A percentile compares a stretch with the other conserved stretches of the same genome.
Conservation (phyloP, 1,140 invertebrate species). For the Monochamus saltuarius region DNA sequence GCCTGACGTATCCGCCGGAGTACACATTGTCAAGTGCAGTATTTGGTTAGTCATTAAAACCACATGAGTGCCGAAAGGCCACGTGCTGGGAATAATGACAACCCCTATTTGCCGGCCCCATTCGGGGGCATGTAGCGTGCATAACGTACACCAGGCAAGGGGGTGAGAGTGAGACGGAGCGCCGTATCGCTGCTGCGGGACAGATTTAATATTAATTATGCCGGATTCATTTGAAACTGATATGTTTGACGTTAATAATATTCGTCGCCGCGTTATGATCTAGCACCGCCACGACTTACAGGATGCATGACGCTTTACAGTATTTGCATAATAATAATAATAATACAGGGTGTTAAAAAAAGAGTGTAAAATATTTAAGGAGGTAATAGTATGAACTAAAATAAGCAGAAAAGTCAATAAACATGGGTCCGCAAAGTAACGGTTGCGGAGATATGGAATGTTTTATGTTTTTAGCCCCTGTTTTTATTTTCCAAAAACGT, state of each 20-base stretch:
- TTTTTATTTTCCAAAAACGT: no score
- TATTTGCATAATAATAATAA: no score
- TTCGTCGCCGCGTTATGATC: no score
- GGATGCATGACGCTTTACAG: no score
- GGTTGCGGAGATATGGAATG: no score
- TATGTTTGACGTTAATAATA: not conserved
- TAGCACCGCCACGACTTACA: no score
- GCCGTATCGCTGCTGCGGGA: slow-evolving; percentile 2
- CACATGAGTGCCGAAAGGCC: slow-evolving; percentile 37
- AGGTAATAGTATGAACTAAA: no score
- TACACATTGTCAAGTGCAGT: slow-evolving; percentile 34
- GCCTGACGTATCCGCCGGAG: not conserved
- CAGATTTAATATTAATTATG: slow-evolving; percentile 17
- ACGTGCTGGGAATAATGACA: slow-evolving; percentile 38
- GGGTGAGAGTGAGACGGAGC: not conserved
- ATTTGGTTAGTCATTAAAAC: slow-evolving; percentile 46
- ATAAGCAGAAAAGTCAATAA: no score
- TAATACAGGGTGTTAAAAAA: no score
- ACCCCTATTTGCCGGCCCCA: slow-evolving; percentile 17
- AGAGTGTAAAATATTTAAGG: no score
- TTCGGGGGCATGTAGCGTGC: slow-evolving; percentile 19
- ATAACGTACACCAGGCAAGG: slow-evolving; percentile 9
- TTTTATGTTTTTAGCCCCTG: no score
- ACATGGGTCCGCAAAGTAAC: no score
- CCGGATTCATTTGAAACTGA: slow-evolving; percentile 18